Evolutionary conservation across 2,888 invertebrate species (phyloP).

Genomic region (Cryptus armator): DNA sequence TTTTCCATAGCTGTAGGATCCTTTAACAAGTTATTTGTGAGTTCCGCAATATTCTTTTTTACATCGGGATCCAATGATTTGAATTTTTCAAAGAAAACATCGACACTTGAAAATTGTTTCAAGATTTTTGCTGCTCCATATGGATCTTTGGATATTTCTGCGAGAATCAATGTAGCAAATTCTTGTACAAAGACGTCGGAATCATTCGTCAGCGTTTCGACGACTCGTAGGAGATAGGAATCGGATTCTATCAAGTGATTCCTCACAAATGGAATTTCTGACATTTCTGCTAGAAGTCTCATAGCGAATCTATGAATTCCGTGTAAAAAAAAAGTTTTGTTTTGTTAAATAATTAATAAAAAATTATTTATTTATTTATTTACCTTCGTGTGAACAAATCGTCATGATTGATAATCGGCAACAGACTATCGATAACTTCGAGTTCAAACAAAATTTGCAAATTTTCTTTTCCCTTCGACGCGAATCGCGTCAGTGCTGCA

Average conservation of each 20-base stretch:
- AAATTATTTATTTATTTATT: neutral
- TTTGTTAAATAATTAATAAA: too few species aligned
- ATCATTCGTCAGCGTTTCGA: constrained; percentile 82
- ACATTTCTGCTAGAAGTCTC: constrained; percentile 86
- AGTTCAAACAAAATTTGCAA: constrained; percentile 77
- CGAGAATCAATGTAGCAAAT: constrained; percentile 86
- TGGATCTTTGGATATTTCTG: constrained; percentile 86
- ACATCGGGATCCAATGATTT: constrained; percentile 87
- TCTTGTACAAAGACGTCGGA: constrained; percentile 86
- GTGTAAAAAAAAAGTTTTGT: neutral
- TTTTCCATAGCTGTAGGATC: constrained; percentile 86
- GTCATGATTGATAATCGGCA: constrained; percentile 77
- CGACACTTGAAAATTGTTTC: constrained; percentile 84
- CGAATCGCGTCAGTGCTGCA: constrained; percentile 85
- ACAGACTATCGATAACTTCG: constrained; percentile 74
- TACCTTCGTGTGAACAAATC: constrained; percentile 80
- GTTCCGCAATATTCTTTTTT: constrained; percentile 87
- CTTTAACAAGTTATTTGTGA: constrained; percentile 86
- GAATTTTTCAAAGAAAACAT: constrained; percentile 86
- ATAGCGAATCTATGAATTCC: constrained; percentile 84
- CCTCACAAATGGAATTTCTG: constrained; percentile 85
- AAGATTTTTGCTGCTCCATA: constrained; percentile 85
- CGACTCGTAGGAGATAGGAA: constrained; percentile 85
- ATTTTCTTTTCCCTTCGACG: constrained; percentile 83
- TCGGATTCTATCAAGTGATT: constrained; percentile 85